Evolutionary conservation across 1,140 invertebrate genomes (phyloP), one percentile per base, ranked within the genome.

Genomic region (Druon quercuslanigerum): DNA sequence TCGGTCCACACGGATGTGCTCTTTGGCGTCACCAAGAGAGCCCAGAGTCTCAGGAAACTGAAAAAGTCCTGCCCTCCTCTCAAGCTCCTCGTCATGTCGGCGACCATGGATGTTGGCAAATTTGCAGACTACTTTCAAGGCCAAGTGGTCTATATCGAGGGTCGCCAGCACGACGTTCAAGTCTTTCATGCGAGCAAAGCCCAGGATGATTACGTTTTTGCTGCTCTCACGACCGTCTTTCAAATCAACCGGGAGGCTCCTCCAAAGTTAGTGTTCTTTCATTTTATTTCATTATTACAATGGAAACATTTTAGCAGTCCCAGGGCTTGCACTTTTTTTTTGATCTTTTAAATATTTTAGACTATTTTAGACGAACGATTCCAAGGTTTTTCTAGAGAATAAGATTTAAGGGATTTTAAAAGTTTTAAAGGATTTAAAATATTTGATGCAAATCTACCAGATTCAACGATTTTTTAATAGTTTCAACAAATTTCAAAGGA

Each of bases 1-100:
- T 99, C 98, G 0, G 94, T 99, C 1, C 96, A 98, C 83, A 99
- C 98, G 0, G 99, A 99, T 92, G 93, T 99, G 3, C 92, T 99
- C 0, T 95, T 99, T 92, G 95, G 95, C 76, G 93, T 98, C 87
- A 93, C 96, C 14, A 95, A 97, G 92, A 91, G 93, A 85, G 94
- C 96, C 2, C 97, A 98, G 85, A 94, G 93, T 83, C 91, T 95
- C 76, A 92, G 97, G 72, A 93, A 92, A 85, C 87, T 92, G 50
- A 92, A 93, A 75, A 94, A 93, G 75, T n/a, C n/a, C n/a, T 72
- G 94, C 17, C 84, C 91, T 12, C 93, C 93, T 11, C 85, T 97
- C 19, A 97, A 96, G 91, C 93, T 98, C 0, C 93, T 99, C 20
- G 92, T 99, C 16, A 99, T 98, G 95, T 99, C 97, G 16, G 98